Evolutionary conservation across 2,888 invertebrate species (phyloP), one percentile per base, ranked within the genome.

Genomic region (Philereme vetulata): DNA sequence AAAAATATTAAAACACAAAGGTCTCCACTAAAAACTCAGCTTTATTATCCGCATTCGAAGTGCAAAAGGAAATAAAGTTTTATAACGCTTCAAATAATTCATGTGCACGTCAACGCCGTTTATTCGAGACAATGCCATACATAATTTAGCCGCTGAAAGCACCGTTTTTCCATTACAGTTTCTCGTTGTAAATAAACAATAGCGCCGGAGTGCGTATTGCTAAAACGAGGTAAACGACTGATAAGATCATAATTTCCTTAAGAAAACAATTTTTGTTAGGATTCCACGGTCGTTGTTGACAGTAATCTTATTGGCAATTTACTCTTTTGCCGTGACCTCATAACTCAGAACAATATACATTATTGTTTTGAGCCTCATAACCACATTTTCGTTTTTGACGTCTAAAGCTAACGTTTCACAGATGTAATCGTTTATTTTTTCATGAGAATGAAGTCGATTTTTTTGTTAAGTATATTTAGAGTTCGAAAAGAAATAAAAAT

Each of bases 141-240:
- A 71, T 71, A 69, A 72, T 69, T 64, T 66, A 71, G 56, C 55
- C 53, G 57, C 66, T 69, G 71, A 64, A 66, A 72, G 71, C 70
- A 69, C 45, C 60, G 68, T 70, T 72, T 68, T 71, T 68, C 68
- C 67, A 72, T 75, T 71, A 73, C 64, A 64, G 60, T 59, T 64
- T 63, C 56, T 51, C 56, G 59, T 58, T 62, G 65, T 68, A 72
- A 69, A 70, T 70, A 69, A 74, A 70, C 66, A 71, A 72, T 61
- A 56, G 51, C 47, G 55, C 55, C 46, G 47, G 62, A 58, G 54
- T 57, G 42, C 11, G 64, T 63, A 58, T 54, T 54, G 60, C 58
- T 54, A 62, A 62, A 66, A 51, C 51, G 54, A 49, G 43, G 36
- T 45, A 54, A 64, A 62, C 57, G 62, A 56, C 60, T 66, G 59